Base-by-base conservation (phyloP, 2,888 invertebrate genomes). In the Chironomus tentans region DNA sequence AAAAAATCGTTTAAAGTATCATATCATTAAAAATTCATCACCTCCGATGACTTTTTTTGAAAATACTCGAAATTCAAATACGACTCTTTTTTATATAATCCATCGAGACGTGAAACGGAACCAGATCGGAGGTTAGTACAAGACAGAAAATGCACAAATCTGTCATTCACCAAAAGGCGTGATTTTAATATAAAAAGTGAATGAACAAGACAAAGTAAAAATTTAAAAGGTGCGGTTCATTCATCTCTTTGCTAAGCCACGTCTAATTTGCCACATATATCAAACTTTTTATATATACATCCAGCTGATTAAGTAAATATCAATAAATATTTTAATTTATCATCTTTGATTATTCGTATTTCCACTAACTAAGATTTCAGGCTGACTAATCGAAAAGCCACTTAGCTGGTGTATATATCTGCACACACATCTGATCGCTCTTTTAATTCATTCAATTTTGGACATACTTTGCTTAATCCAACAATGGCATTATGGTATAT, bases 311-410 rank as follows among this genome's bases (percentile, higher is more conserved):
- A 62, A 72, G 22, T 38, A 62, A 72, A 72, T 24, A 56, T 56
- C 72, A 72, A 72, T 72, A 72, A 72, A 72, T 24, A 72, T 72
- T 72, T 28, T 72, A 72, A 72, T 72, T 72, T 72, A 72, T 72
- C n/a, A 21, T 18, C 18, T 56, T 24, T 21, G 10, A 13, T 72
- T 72, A 38, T 15, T 15, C 15, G 15, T 56, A 56, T 56, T 56
- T 15, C 56, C 18, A 18, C 56, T 2, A 18, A 18, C 56, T 2
- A 18, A 18, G 56, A 56, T 56, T 5, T 3, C n/a, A 18, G 18
- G 50, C 15, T 50, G 50, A 18, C 18, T 18, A 56, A 18, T 56
- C 7, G 56, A 56, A 18, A 56, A 18, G 18, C 56, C 7, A 56
- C 38, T 56, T 18, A 56, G 56, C 15, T 15, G 56, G 38, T 10